Percentiles rank a stretch among this genome's conserved stretches.
phyloP scores from a whole-genome alignment of 2,113 vertebrate species.

The Neotoma lepida region DNA sequence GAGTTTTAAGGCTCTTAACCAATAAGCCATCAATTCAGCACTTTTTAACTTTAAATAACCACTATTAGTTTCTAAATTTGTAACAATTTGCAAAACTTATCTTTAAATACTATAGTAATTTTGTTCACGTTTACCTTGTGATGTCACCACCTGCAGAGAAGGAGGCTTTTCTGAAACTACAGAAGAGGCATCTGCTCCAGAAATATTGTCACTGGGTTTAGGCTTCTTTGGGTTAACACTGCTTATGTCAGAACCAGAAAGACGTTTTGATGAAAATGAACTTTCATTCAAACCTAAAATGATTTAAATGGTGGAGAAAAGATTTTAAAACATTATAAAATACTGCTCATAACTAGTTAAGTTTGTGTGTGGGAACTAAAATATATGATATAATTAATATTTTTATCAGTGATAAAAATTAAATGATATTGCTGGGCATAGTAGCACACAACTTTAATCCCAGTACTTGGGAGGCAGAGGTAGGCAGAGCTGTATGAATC shows the following conservation, averaged over 20 bases:
- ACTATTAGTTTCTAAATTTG: conserved; percentile 14
- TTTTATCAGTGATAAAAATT: conserved; percentile 41
- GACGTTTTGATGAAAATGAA: conserved; percentile 82
- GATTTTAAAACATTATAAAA: conserved; percentile 46
- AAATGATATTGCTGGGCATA: neutral
- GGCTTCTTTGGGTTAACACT: conserved; percentile 84
- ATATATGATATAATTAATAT: neutral
- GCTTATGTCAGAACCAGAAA: conserved; percentile 78
- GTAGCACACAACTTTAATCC: neutral
- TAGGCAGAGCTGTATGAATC: neutral
- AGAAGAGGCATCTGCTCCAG: conserved; percentile 55
- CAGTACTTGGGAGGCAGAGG: neutral
- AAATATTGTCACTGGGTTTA: conserved; percentile 81
- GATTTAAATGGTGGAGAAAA: conserved; percentile 55
- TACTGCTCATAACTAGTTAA: conserved; percentile 35
- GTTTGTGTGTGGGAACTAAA: conserved; percentile 15
- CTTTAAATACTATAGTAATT: neutral
- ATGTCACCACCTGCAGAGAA: conserved; percentile 55
- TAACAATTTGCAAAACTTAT: conserved; percentile 46
- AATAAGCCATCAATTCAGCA: neutral
- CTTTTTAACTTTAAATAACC: neutral
- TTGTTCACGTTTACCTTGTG: conserved; percentile 67
- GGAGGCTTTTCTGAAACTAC: conserved; percentile 60
- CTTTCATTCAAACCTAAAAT: conserved; percentile 71
- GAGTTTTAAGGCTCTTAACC: neutral